Evolutionary conservation across 2,888 invertebrate species (phyloP).

Genomic region (Idaea dimidiata): DNA sequence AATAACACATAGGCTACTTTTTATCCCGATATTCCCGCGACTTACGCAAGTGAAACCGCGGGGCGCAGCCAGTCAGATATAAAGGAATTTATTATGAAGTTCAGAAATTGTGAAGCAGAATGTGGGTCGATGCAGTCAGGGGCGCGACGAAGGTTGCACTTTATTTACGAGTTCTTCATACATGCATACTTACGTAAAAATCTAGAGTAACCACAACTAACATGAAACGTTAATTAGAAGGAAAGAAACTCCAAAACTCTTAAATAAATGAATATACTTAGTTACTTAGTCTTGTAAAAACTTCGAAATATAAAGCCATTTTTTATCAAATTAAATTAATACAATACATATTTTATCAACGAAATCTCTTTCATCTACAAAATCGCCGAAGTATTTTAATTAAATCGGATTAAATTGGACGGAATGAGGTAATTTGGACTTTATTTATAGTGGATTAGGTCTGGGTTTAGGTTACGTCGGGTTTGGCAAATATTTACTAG

Average conservation of each 20-base stretch:
- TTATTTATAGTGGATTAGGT: slow-evolving; percentile 26
- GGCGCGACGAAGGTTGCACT: slow-evolving; percentile 36
- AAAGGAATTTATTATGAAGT: not conserved
- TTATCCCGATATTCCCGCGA: too few relatives aligned
- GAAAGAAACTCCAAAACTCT: not conserved
- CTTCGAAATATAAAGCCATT: not conserved
- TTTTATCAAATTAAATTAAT: not conserved
- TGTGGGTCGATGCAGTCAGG: slow-evolving; percentile 53
- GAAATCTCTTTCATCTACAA: not conserved
- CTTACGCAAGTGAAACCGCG: too few relatives aligned
- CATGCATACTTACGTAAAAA: not conserved
- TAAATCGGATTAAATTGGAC: slow-evolving; percentile 29
- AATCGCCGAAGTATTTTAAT: slow-evolving; percentile 30
- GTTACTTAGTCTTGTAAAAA: not conserved
- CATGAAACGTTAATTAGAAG: not conserved
- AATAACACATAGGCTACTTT: too few relatives aligned
- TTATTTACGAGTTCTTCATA: slow-evolving; percentile 27
- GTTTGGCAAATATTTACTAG: slow-evolving; percentile 46
- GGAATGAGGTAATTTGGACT: slow-evolving; percentile 27
- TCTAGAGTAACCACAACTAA: not conserved
- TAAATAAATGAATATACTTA: not conserved
- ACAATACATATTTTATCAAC: not conserved
- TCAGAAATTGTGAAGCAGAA: slow-evolving; percentile 46
- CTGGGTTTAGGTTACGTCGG: not conserved
- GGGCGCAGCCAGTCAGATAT: too few relatives aligned